Evolutionary conservation across 2,888 invertebrate genomes (phyloP), one percentile per base, ranked within the genome.

Genomic region (Kryphioiulus occultus): DNA sequence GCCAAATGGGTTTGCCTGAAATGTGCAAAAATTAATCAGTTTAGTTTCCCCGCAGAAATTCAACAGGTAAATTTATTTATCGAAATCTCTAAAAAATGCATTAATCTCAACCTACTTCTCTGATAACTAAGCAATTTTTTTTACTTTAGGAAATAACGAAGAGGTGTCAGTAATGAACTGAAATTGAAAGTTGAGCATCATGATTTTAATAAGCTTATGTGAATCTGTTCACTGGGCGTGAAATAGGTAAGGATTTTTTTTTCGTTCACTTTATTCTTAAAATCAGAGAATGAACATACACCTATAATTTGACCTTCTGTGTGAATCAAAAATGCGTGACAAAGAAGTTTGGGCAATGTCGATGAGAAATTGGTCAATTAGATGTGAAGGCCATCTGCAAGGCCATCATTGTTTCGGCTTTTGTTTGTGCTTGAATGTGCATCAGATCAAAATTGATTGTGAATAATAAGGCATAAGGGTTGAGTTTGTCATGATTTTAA

Each of bases 31-130:
- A 17, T 68, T 4, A 86, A 88, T 39, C 22, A 85, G 30, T 4
- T 32, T 78, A 22, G 78, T 39, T 88, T 88, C 42, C 89, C 89
- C n/a, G 3, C 17, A 1, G 88, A 88, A 44, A 85, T 85, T 42
- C 85, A 85, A 19, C 42, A 44, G 85, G 85, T 85, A 85, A 83
- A 15, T 83, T 53, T 53, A 53, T 53, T n/a, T 0, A 17, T 3
- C 3, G n/a, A 53, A 15, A 53, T 4, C 19, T 53, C 53, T 53
- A n/a, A n/a, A n/a, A 17, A n/a, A 15, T 44, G 10, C 12, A 15
- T 3, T 44, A 44, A 7, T 42, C 42, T 42, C 42, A 42, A 7
- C 35, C 35, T 35, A 35, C 35, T 35, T 35, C 7, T 53, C 10
- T 53, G 53, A 44, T 10, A 44, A 1, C 10, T 15, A 44, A 9